Percentiles rank a stretch among this genome's conserved stretches.
These are phyloP conservation scores for Allobates femoralis DNA, from an alignment of 2,797 vertebrate species.

Conservation along the genomic window DNA sequence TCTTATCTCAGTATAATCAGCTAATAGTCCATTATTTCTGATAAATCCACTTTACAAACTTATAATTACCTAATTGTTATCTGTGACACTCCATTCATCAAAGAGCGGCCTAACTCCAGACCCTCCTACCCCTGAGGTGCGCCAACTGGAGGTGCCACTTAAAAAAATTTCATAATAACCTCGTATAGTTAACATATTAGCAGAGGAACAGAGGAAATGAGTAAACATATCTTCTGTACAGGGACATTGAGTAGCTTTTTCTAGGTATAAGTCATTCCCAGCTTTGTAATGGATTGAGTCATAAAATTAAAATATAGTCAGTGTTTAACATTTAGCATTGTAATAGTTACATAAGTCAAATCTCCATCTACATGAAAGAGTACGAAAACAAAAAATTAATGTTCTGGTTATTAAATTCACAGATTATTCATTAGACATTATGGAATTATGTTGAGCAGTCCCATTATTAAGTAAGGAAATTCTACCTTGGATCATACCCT, in stretches of 20 bases:
- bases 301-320: neutral
- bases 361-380: neutral
- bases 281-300: neutral
- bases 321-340: neutral
- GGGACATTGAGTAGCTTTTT: neutral
- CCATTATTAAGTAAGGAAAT: neutral
- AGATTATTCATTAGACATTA: neutral
- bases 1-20: neutral
- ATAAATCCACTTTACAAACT: constrained; percentile 8
- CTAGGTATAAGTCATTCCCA: neutral
- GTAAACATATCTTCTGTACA: constrained; percentile 1
- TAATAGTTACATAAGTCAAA: neutral
- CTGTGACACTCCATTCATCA: constrained; percentile 24
- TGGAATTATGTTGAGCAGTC: neutral
- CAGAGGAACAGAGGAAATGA: constrained; percentile 33
- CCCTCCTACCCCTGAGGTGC: constrained; percentile 38
- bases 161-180: constrained; percentile 17
- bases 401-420: neutral
- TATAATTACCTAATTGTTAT: constrained; percentile 29
- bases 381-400: neutral
- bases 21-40: constrained; percentile 4
- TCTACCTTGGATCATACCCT: neutral
- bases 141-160: neutral
- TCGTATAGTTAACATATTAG: constrained; percentile 5
- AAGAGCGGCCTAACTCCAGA: constrained; percentile 6